These are phyloP conservation scores for Drosophila algonquin DNA, from an alignment of 2,888 invertebrate species.

Conservation along the genomic window DNA sequence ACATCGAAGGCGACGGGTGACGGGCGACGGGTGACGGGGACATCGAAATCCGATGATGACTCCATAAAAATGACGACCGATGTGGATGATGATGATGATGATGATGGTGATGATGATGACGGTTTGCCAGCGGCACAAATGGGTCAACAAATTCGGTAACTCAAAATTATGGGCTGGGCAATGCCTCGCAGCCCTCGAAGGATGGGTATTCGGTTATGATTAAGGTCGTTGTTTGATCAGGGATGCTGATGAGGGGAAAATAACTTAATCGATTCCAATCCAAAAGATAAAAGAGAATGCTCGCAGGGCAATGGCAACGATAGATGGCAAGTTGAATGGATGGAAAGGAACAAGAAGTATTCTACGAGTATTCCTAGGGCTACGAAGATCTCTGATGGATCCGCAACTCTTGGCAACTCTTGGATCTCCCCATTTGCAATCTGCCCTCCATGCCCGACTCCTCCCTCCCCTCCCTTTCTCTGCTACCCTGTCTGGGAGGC, in stretches of 20 bases:
- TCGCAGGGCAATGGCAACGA: no score
- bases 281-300: background rate
- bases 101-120: conserved; percentile 42
- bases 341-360: no score
- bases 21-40: background rate
- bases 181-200: background rate
- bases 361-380: no score
- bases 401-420: no score
- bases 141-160: conserved; percentile 46
- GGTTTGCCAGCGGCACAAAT: conserved; percentile 55
- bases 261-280: background rate
- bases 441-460: background rate
- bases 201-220: no score
- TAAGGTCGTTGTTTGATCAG: background rate
- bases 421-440: no score
- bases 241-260: background rate
- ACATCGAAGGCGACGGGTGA: conserved; percentile 2
- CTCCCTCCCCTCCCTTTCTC: background rate
- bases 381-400: no score
- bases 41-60: conserved; percentile 36
- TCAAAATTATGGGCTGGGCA: background rate
- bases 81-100: conserved; percentile 14
- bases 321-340: no score
- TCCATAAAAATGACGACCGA: conserved; percentile 31
- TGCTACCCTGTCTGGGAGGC: conserved; percentile 42